Conservation (phyloP, 2,113 vertebrate genomes). For the Lagopus muta region DNA sequence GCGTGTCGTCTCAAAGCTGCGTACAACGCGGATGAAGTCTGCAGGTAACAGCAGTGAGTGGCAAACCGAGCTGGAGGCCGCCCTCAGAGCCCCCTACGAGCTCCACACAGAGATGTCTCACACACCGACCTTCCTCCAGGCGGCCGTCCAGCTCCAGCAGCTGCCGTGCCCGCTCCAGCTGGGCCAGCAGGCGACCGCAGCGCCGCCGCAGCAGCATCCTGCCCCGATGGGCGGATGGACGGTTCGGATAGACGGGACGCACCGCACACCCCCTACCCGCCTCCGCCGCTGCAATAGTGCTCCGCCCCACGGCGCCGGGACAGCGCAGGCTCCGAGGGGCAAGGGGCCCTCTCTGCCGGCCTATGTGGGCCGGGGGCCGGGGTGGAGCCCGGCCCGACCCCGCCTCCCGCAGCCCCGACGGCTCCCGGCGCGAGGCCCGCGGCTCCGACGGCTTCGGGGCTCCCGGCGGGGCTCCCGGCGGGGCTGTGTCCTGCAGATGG, state of each 20-base stretch:
- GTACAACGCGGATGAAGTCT: constrained; percentile 76
- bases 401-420: neutral
- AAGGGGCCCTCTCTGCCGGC: neutral
- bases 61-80: neutral
- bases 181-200: constrained; percentile 24
- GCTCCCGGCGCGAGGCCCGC: neutral
- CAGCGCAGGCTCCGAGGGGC: neutral
- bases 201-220: constrained; percentile 52
- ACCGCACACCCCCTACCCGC: neutral
- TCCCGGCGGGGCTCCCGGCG: neutral
- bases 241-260: no score
- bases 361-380: constrained; percentile 46
- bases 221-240: neutral
- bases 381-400: constrained; percentile 41
- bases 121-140: constrained; percentile 58
- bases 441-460: neutral
- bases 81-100: neutral
- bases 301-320: neutral
- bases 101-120: neutral
- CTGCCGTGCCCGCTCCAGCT: constrained; percentile 19
- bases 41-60: neutral
- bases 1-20: constrained; percentile 74
- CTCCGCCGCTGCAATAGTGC: neutral
- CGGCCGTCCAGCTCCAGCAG: constrained; percentile 26
- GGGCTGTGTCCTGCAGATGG: constrained; percentile 58